Evolutionary conservation across 2,797 vertebrate species (phyloP).

Genomic region (Myotis vivesi): DNA sequence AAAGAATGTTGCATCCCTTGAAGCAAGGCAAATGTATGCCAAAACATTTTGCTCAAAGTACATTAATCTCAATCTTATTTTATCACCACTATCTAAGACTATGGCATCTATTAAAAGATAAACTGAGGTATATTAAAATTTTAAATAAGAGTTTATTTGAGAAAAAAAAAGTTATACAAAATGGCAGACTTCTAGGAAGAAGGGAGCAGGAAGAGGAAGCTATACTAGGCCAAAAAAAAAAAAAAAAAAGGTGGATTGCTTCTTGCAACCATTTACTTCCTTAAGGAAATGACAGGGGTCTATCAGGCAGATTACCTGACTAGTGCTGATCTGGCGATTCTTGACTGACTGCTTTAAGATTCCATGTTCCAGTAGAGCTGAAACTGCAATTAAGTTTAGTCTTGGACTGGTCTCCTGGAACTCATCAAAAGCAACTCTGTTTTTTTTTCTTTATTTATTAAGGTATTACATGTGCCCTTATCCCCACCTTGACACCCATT

Average conservation of each 20-base stretch:
- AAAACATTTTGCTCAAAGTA: constrained; percentile 3
- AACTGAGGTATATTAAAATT: not conserved
- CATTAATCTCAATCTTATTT: not conserved
- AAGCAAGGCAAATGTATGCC: constrained; percentile 34
- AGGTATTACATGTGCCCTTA: no score
- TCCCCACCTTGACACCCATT: no score
- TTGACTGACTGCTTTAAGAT: no score
- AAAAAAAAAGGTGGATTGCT: not conserved
- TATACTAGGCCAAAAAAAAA: not conserved
- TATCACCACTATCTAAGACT: not conserved
- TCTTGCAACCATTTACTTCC: not conserved
- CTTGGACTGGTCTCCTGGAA: not conserved
- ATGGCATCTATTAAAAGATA: not conserved
- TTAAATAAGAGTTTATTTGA: not conserved
- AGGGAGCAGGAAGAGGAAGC: no score
- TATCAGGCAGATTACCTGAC: no score
- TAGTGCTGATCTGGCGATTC: not conserved
- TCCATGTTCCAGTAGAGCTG: not conserved
- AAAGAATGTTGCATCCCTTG: constrained; percentile 32
- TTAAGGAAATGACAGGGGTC: not conserved
- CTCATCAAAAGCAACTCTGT: not conserved
- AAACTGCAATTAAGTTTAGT: not conserved
- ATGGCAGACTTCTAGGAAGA: no score
- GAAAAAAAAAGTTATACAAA: not conserved
- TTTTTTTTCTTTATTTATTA: no score